phyloP scores from a whole-genome alignment of 2,797 vertebrate species.

The Enteromius argenteus region DNA sequence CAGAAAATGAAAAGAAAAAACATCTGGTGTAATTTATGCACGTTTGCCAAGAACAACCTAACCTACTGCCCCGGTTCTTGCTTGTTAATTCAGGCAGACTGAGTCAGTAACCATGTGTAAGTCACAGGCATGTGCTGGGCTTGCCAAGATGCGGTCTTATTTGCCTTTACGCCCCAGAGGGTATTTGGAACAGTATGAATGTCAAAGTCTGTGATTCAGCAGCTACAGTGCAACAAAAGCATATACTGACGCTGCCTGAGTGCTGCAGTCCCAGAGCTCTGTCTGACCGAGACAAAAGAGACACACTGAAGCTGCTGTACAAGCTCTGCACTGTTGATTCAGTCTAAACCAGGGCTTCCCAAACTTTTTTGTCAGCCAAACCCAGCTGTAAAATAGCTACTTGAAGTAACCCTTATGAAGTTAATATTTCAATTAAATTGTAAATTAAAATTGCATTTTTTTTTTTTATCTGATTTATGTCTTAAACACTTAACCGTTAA shows the following conservation, averaged over 20 bases:
- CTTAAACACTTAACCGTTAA: not conserved
- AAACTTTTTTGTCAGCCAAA: not conserved
- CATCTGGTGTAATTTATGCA: not conserved
- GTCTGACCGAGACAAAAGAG: not conserved
- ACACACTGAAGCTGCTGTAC: not conserved
- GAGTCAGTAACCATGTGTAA: constrained; percentile 13
- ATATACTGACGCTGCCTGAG: not conserved
- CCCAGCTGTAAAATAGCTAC: not conserved
- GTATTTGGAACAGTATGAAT: constrained; percentile 20
- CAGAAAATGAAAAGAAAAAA: not conserved
- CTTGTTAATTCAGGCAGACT: constrained; percentile 3
- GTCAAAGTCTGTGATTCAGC: constrained; percentile 24
- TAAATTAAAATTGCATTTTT: too few relatives aligned
- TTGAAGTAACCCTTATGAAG: not conserved
- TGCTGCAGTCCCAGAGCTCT: not conserved
- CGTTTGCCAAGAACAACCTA: constrained; percentile 11
- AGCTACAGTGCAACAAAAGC: not conserved
- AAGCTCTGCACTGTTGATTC: not conserved
- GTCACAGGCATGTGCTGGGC: constrained; percentile 16
- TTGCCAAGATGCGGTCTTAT: not conserved
- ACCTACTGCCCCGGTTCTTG: constrained; percentile 1
- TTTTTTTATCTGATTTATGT: not conserved
- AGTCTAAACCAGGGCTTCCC: not conserved
- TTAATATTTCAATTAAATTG: not conserved
- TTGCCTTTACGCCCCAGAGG: constrained; percentile 3